These are phyloP conservation scores for Atrichornis clamosus DNA, from an alignment of 2,113 vertebrate species.

Conservation along the genomic window DNA sequence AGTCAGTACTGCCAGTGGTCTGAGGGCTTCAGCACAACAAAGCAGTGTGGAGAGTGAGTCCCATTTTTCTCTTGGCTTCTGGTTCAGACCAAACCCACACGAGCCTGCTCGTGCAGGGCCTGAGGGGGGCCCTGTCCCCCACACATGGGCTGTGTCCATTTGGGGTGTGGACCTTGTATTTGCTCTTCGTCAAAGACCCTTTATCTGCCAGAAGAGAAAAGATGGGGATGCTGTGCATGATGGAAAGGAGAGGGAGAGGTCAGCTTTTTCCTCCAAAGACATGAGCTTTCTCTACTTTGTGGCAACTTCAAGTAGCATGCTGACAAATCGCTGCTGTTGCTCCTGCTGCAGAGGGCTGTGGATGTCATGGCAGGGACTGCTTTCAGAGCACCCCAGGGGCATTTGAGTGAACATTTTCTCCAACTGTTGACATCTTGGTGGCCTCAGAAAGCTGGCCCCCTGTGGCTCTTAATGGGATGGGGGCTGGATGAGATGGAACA, in stretches of 20 bases:
- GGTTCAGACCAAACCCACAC: accelerated
- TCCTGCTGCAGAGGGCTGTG: neutral
- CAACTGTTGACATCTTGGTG: constrained; percentile 36
- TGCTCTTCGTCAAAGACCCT: neutral
- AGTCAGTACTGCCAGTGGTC: neutral
- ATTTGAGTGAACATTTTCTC: neutral
- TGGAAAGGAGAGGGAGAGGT: neutral
- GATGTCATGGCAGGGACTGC: neutral
- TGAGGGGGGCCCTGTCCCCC: too few species aligned
- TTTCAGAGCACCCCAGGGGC: neutral
- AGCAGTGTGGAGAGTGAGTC: neutral
- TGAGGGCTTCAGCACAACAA: neutral
- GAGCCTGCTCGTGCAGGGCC: too few species aligned
- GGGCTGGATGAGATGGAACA: constrained; percentile 9
- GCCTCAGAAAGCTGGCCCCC: constrained; percentile 31
- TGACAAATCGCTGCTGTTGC: neutral
- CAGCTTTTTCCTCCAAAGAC: neutral
- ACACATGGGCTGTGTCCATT: accelerated
- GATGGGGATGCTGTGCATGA: neutral
- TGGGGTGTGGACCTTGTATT: neutral
- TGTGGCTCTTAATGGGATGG: constrained; percentile 6
- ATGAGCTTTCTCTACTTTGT: neutral
- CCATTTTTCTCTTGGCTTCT: neutral
- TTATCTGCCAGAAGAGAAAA: neutral
- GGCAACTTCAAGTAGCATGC: neutral